These are phyloP conservation scores for Nannobrachium achirus DNA, from an alignment of 2,113 vertebrate genomes.

Conservation along the genomic window DNA sequence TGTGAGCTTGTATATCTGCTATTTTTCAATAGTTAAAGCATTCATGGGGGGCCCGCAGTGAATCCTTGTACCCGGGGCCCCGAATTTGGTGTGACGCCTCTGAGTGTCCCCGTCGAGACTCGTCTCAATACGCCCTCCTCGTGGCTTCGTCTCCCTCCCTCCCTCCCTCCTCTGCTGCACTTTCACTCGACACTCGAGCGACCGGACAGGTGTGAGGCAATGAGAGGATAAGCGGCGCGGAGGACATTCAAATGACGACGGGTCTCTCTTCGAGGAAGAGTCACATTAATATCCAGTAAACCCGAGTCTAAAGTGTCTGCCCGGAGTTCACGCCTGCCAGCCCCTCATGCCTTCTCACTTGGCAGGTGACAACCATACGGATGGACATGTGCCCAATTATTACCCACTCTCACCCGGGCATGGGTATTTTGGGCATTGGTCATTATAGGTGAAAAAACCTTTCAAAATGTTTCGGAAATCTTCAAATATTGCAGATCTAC, in stretches of 20 bases:
- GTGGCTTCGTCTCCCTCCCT: slow-evolving; percentile 54
- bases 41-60: no score
- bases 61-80: no score
- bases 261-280: slow-evolving; percentile 19
- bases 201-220: slow-evolving; percentile 59
- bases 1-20: no score
- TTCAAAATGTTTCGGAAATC: no score
- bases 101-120: slow-evolving; percentile 58
- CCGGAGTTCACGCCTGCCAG: slow-evolving; percentile 13
- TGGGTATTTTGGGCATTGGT: no score
- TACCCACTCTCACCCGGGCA: no score
- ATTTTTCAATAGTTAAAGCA: no score
- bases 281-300: slow-evolving; percentile 16
- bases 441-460: no score
- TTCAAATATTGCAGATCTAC: no score
- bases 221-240: background rate
- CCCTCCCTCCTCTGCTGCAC: slow-evolving; percentile 45
- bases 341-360: slow-evolving; percentile 21
- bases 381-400: background rate
- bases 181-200: slow-evolving; percentile 67
- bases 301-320: slow-evolving; percentile 21
- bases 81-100: no score
- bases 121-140: slow-evolving; percentile 39
- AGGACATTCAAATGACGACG: slow-evolving; percentile 12
- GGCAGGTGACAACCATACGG: background rate